Percentiles rank a stretch among this genome's conserved stretches.
phyloP scores from a whole-genome alignment of 2,113 vertebrate species.

The Polypterus senegalus region DNA sequence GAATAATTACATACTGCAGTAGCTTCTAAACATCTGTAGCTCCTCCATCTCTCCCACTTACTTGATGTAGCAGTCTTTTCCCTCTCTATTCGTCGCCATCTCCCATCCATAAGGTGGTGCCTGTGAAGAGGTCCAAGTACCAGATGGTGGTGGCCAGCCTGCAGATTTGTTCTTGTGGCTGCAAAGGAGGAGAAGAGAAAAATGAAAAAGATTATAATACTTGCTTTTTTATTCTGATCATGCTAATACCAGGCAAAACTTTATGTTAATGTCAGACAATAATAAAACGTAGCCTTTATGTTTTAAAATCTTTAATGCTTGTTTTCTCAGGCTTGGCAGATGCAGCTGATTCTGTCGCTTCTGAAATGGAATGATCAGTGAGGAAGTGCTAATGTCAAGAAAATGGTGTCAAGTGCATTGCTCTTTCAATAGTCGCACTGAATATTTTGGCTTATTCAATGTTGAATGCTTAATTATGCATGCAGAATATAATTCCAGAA shows the following conservation, averaged over 20 bases:
- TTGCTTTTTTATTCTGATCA: too few relatives aligned
- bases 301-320: not conserved
- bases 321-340: not conserved
- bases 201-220: too few relatives aligned
- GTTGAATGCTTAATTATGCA: too few relatives aligned
- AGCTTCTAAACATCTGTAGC: slow-evolving; percentile 37
- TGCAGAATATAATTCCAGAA: too few relatives aligned
- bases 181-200: slow-evolving; percentile 18
- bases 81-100: slow-evolving; percentile 85
- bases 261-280: too few relatives aligned
- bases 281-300: too few relatives aligned
- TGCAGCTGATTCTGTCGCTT: not conserved
- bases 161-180: slow-evolving; percentile 90
- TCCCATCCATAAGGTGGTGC: slow-evolving; percentile 92
- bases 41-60: slow-evolving; percentile 46
- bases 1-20: slow-evolving; percentile 50
- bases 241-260: too few relatives aligned
- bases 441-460: too few relatives aligned
- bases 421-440: too few relatives aligned
- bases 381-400: too few relatives aligned
- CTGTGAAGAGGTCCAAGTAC: slow-evolving; percentile 79
- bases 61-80: slow-evolving; percentile 88
- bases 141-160: slow-evolving; percentile 77
- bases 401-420: too few relatives aligned
- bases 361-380: too few relatives aligned